Base-by-base conservation (phyloP, 2,888 invertebrate genomes). In the Plebejus anna region DNA sequence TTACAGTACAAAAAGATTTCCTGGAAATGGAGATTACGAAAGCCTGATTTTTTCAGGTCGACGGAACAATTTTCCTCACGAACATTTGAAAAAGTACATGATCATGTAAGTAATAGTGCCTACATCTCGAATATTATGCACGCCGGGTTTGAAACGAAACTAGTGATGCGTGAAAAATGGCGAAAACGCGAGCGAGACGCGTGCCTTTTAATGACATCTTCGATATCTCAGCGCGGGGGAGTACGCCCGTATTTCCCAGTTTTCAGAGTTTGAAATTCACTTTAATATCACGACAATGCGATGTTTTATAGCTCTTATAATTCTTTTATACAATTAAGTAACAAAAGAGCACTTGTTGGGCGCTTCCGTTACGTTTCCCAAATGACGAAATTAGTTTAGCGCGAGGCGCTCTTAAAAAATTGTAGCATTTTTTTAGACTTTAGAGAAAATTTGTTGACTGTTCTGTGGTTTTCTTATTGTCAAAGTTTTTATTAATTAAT, bases 291-390 rank as follows among this genome's bases (percentile, higher is more conserved):
- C 61, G 87, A 87, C 87, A 88, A 88, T 88, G 87, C 83, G 85
- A 89, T 32, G 86, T 90, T 92, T 91, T 90, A 91, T 89, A 83
- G 88, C 89, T 87, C 88, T 88, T 89, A 89, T 87, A 85, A 87
- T 89, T 89, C 89, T 88, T 89, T 90, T 88, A 89, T 90, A 88
- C 90, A 88, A 90, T 91, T 88, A 90, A 90, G 89, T 88, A 80
- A 84, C 78, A 81, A 82, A 84, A 84, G 84, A 84, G 84, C 82
- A 83, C 83, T 83, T 82, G 83, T 85, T 84, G 84, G 87, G 82
- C 81, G 84, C 81, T 71, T 38, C 84, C 86, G 84, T 86, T 86
- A 85, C 85, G 83, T 84, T 89, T 88, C 85, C 84, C 86, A 86
- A 90, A 89, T 87, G 84, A 86, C 85, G 89, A 89, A 73, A 73